A percentile compares a stretch with the other conserved stretches of the same genome.
phyloP scores from a whole-genome alignment of 2,797 vertebrate species.

The Typhlichthys eigenmanni region DNA sequence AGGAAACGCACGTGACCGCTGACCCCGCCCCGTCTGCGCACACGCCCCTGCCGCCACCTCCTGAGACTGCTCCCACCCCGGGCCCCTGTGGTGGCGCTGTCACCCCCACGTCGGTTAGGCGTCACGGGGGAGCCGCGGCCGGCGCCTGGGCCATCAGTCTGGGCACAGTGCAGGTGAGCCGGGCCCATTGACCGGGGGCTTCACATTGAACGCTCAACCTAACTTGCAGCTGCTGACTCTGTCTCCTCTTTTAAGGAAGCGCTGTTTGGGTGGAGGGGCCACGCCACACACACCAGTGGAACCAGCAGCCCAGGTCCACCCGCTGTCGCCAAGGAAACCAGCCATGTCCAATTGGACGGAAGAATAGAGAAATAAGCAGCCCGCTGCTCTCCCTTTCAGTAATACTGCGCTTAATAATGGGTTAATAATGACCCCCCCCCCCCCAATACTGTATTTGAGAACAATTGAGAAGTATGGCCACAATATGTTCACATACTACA shows the following conservation, averaged over 20 bases:
- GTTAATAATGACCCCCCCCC: no score
- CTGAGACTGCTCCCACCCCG: constrained; percentile 25
- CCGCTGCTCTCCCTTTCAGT: not conserved
- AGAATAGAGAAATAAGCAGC: constrained; percentile 1
- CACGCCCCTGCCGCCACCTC: constrained; percentile 15
- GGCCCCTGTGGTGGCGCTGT: constrained; percentile 2
- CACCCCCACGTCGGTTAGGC: constrained; percentile 22
- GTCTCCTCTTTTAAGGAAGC: constrained; percentile 61
- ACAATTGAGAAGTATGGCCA: not conserved
- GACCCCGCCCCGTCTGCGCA: constrained; percentile 12
- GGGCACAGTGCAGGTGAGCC: constrained; percentile 70
- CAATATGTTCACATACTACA: constrained; percentile 21
- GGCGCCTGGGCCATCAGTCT: constrained; percentile 62
- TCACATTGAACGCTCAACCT: not conserved
- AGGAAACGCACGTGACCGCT: constrained; percentile 31
- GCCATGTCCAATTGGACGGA: constrained; percentile 44
- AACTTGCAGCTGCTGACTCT: not conserved
- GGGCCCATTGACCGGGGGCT: not conserved
- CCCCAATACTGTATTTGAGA: not conserved
- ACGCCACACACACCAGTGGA: constrained; percentile 40
- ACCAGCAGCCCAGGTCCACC: constrained; percentile 54
- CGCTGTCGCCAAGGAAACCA: constrained; percentile 53
- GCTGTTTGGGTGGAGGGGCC: constrained; percentile 58
- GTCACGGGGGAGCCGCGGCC: constrained; percentile 48
- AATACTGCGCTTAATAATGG: no score